phyloP scores from a whole-genome alignment of 2,888 invertebrate species.

The Caenorhabditis doughertyi region DNA sequence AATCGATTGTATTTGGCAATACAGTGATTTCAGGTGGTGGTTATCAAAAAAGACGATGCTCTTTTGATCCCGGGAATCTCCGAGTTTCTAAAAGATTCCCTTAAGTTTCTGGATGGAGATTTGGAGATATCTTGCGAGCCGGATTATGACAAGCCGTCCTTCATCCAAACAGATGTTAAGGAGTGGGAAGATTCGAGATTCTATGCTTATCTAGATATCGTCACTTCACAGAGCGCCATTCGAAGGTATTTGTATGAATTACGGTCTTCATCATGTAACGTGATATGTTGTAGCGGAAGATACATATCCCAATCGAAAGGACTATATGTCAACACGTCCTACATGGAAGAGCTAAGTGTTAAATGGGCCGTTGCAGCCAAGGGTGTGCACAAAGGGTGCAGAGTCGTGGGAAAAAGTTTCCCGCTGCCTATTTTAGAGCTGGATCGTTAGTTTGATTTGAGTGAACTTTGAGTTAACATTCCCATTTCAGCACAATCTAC shows the following conservation, averaged over 20 bases:
- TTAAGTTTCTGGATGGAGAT: constrained; percentile 48
- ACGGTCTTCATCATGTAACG: no score
- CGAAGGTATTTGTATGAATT: no score
- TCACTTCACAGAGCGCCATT: constrained; percentile 61
- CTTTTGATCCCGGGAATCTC: constrained; percentile 32
- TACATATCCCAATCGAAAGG: constrained; percentile 62
- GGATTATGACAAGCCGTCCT: constrained; percentile 58
- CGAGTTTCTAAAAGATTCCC: constrained; percentile 50
- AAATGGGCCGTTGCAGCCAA: constrained; percentile 60
- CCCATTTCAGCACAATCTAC: constrained; percentile 58
- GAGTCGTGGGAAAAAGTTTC: constrained; percentile 39
- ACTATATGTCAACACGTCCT: constrained; percentile 52
- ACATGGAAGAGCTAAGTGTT: constrained; percentile 22
- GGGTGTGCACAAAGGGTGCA: constrained; percentile 63
- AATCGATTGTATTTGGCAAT: no score
- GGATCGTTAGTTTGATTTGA: constrained; percentile 45
- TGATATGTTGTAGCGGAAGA: constrained; percentile 43
- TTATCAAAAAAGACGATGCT: constrained; percentile 45
- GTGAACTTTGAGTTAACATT: neutral
- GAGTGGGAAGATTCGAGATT: constrained; percentile 63
- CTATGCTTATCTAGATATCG: constrained; percentile 59
- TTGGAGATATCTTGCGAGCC: constrained; percentile 52
- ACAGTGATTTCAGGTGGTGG: constrained; percentile 27
- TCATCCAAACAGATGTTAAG: constrained; percentile 45
- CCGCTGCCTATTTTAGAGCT: constrained; percentile 61